Evolutionary conservation across 1,140 invertebrate species (phyloP).

Genomic region (Sitobion miscanthi): DNA sequence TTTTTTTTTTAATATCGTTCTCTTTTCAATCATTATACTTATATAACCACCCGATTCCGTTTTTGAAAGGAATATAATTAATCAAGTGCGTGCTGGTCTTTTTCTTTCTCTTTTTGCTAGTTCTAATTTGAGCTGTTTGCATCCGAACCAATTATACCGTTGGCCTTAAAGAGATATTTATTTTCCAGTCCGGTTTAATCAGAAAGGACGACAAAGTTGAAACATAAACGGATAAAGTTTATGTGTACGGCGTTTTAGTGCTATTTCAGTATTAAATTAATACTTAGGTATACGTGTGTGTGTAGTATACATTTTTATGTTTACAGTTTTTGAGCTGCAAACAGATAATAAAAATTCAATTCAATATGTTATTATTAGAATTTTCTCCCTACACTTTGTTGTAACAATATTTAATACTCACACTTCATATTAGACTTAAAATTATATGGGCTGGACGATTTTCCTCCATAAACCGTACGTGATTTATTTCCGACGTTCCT

Average conservation of each 20-base stretch:
- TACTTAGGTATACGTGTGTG: not conserved
- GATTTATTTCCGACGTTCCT: slow-evolving; percentile 2
- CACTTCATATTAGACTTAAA: not conserved
- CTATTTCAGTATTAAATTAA: not conserved
- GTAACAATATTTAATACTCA: not conserved
- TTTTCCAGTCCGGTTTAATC: not conserved
- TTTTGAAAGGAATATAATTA: not conserved
- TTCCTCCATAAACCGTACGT: not conserved
- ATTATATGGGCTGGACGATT: not conserved
- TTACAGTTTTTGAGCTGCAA: not conserved
- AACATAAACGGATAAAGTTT: not conserved
- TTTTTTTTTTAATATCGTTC: not conserved
- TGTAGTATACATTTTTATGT: not conserved
- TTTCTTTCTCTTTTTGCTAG: not conserved
- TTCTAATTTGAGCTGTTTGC: not conserved
- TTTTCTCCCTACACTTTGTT: not conserved
- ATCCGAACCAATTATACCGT: not conserved
- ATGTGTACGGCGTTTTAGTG: not conserved
- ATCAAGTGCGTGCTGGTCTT: not conserved
- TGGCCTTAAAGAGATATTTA: not conserved
- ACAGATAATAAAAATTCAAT: not conserved
- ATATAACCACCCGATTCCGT: not conserved
- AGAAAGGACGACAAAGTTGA: not conserved
- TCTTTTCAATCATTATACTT: not conserved
- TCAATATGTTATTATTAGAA: not conserved